Percentiles rank a stretch among this genome's conserved stretches.
Conservation (phyloP, 1,140 invertebrate genomes). For the Drosophila ficusphila region DNA sequence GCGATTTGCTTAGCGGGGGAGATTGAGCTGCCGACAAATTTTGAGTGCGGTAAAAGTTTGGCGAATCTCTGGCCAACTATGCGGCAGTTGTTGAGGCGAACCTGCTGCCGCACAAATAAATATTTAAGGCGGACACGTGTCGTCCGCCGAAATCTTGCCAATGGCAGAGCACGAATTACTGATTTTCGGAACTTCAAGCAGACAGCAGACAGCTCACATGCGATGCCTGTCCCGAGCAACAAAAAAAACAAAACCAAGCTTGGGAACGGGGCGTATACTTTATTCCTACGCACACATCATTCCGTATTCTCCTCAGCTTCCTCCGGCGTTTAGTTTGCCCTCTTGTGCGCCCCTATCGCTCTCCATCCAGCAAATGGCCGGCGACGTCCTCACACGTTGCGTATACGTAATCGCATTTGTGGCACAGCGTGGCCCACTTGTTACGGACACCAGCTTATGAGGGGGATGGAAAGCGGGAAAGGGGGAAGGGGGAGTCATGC, state of each 20-base stretch:
- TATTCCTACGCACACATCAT: conserved; percentile 45
- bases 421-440: conserved; percentile 62
- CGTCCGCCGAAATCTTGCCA: conserved; percentile 9
- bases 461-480: too few relatives aligned
- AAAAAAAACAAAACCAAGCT: conserved; percentile 26
- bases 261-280: conserved; percentile 6
- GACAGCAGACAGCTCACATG: conserved; percentile 26
- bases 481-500: background rate
- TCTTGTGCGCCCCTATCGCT: background rate
- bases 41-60: conserved; percentile 29
- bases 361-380: conserved; percentile 22
- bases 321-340: conserved; percentile 34
- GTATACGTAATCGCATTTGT: conserved; percentile 76
- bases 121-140: conserved; percentile 47
- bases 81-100: conserved; percentile 14
- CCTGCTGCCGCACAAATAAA: conserved; percentile 37
- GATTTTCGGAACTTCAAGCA: conserved; percentile 10
- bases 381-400: conserved; percentile 51
- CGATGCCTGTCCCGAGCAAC: conserved; percentile 19
- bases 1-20: conserved; percentile 12
- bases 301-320: conserved; percentile 35
- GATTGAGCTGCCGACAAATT: conserved; percentile 19
- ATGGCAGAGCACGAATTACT: background rate
- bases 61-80: conserved; percentile 25
- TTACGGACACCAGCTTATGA: conserved; percentile 40